These are phyloP conservation scores for Rana temporaria DNA, from an alignment of 2,113 vertebrate genomes.

Conservation along the genomic window DNA sequence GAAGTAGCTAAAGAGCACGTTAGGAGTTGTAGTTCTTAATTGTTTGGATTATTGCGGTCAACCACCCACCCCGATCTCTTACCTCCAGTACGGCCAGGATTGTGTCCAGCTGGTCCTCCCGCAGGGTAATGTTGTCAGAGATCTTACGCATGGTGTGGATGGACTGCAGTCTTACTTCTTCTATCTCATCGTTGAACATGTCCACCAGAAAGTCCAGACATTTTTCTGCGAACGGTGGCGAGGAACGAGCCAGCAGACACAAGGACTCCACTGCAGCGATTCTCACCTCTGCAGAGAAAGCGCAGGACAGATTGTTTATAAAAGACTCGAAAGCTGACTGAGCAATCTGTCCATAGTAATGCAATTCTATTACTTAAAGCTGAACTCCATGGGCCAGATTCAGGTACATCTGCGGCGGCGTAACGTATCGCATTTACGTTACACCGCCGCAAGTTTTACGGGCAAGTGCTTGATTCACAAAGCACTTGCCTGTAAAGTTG, in stretches of 20 bases:
- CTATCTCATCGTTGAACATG: constrained; percentile 99
- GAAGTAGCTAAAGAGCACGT: no score
- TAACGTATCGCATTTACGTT: no score
- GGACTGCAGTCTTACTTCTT: constrained; percentile 94
- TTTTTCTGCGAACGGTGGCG: constrained; percentile 90
- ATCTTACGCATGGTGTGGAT: constrained; percentile 96
- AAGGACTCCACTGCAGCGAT: constrained; percentile 93
- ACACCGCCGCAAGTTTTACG: no score
- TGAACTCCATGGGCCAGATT: no score
- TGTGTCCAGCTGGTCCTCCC: constrained; percentile 96
- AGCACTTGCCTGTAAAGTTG: no score
- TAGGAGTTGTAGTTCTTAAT: no score
- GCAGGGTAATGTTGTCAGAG: constrained; percentile 90
- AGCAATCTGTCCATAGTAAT: no score
- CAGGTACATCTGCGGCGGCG: no score
- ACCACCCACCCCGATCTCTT: constrained; percentile 4
- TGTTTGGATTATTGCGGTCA: neutral
- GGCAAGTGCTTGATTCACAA: no score
- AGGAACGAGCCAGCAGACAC: constrained; percentile 90
- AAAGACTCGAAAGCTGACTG: no score
- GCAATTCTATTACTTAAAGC: no score
- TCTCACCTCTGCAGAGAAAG: constrained; percentile 82
- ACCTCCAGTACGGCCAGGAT: constrained; percentile 96
- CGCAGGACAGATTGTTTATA: no score
- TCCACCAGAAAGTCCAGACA: constrained; percentile 98